Base-by-base conservation (phyloP, 2,797 vertebrate genomes). In the Pyrocephalus nanus region DNA sequence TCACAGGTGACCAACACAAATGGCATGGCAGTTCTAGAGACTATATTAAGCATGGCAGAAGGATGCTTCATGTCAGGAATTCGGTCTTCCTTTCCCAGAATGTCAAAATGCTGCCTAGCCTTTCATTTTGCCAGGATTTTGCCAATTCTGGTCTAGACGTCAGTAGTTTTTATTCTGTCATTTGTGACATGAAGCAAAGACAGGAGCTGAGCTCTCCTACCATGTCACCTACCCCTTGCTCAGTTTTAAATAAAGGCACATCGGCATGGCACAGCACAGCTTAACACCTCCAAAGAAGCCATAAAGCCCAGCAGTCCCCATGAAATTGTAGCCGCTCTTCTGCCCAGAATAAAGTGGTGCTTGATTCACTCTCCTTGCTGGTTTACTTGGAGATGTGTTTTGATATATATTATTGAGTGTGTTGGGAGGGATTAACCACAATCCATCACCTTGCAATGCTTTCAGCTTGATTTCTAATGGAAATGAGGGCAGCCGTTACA, bases 401-500 rank as follows among this genome's bases (percentile, higher is more conserved):
- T 30, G n/a, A 45, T 71, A 88, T 53, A 42, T 73, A 60, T 53
- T 72, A 84, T 84, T 94, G 85, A 85, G 48, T 47, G 36, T 27
- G 13, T 40, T 82, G 66, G 66, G 76, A 76, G 38, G 85, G 30
- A 95, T 87, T 93, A 92, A 76, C 76, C 34, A 50, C 64, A 67
- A 54, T 73, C n/a, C 32, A 55, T 92, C 80, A 70, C 80, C 88
- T 93, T 93, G 80, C 92, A 90, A 92, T 66, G 61, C 60, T 62
- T 95, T 95, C 67, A 70, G 29, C 51, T 84, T 76, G 45, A 62
- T 88, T 95, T 94, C 76, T 84, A 62, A 84, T 53, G 83, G 62
- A 94, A 95, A 90, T 85, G 48, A 88, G 79, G 47, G 71, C 82
- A 86, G 88, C 70, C 88, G 55, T 15, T 48, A 53, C 36, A 8